Evolutionary conservation across 2,797 vertebrate genomes (phyloP).

Genomic region (Labeo calbasu): DNA sequence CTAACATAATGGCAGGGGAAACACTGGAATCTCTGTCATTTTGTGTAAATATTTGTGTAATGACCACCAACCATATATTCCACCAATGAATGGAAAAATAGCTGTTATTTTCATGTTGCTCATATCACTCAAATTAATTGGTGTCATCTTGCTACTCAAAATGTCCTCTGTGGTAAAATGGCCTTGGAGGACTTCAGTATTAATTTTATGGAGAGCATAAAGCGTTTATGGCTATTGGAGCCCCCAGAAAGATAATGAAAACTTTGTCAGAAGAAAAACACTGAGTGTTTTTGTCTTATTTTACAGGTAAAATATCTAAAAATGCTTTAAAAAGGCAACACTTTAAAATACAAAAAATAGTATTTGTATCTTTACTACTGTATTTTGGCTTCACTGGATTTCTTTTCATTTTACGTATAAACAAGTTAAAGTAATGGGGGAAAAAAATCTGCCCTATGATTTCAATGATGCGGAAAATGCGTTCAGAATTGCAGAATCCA

Average conservation of each 20-base stretch:
- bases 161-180: constrained; percentile 5
- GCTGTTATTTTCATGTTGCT: not conserved
- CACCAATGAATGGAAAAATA: not conserved
- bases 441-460: no score
- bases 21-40: not conserved
- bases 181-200: not conserved
- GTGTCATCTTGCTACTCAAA: constrained; percentile 1
- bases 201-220: constrained; percentile 21
- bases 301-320: not conserved
- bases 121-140: constrained; percentile 6
- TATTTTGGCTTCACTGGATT: not conserved
- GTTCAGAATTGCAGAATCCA: no score
- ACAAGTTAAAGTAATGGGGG: not conserved
- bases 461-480: no score
- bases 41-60: not conserved
- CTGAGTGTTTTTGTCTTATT: not conserved
- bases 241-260: not conserved
- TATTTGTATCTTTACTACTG: not conserved
- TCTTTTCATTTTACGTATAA: not conserved
- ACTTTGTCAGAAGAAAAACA: not conserved
- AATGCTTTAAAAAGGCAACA: not conserved
- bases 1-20: no score
- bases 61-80: not conserved
- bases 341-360: not conserved
- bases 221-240: not conserved